phyloP scores from a whole-genome alignment of 2,113 vertebrate genomes.

The Dasypus novemcinctus region DNA sequence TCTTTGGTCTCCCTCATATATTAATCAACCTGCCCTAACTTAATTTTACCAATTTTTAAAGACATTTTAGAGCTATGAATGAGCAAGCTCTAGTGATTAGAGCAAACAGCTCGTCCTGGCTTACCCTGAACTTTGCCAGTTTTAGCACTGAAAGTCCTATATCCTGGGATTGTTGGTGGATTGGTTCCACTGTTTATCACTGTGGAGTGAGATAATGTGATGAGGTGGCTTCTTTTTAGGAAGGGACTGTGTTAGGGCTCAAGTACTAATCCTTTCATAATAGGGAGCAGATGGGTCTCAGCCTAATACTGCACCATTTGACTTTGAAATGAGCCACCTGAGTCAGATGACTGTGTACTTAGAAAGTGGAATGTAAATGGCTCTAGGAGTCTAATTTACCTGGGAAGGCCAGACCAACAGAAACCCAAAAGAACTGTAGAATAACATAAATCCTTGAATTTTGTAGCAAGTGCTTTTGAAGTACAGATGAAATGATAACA shows the following conservation, averaged over 20 bases:
- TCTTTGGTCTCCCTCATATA: neutral
- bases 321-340: neutral
- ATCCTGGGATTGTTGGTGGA: neutral
- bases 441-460: neutral
- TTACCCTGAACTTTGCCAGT: neutral
- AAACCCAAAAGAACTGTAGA: neutral
- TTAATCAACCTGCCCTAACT: neutral
- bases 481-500: neutral
- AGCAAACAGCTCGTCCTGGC: neutral
- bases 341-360: neutral
- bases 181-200: neutral
- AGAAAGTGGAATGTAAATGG: neutral
- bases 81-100: neutral
- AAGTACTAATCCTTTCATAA: neutral
- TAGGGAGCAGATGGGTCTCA: neutral
- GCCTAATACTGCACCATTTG: neutral
- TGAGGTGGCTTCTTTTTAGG: neutral
- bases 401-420: neutral
- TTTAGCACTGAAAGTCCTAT: neutral
- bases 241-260: neutral
- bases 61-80: neutral
- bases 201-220: neutral
- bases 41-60: neutral
- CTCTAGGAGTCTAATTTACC: neutral
- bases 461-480: neutral